phyloP scores from a whole-genome alignment of 1,140 invertebrate genomes.

The Himalopsyche phryganea region DNA sequence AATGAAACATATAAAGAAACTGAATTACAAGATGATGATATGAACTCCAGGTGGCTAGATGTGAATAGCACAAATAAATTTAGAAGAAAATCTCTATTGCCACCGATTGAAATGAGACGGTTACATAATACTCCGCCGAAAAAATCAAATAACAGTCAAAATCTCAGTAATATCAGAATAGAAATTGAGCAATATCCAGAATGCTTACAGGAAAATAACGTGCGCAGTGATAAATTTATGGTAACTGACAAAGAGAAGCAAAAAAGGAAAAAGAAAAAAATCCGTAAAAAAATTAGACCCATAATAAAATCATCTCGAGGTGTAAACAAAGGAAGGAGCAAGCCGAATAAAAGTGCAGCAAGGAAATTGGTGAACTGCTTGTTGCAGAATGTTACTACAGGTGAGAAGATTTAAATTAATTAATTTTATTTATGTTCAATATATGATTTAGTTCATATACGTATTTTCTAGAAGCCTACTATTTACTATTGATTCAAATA shows the following conservation, averaged over 20 bases:
- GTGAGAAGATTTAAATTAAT: slow-evolving; percentile 15
- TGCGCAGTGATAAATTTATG: background rate
- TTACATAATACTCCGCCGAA: slow-evolving; percentile 4
- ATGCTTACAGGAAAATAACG: slow-evolving; percentile 1
- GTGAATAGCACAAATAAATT: slow-evolving; percentile 13
- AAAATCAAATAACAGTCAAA: background rate
- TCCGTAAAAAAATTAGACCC: background rate
- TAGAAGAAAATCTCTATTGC: slow-evolving; percentile 21
- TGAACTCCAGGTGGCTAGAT: slow-evolving; percentile 5
- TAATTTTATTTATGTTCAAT: too few species aligned
- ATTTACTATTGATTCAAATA: too few species aligned
- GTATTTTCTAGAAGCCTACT: too few species aligned
- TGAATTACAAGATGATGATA: background rate
- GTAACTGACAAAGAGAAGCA: background rate
- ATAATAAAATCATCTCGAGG: slow-evolving; percentile 27
- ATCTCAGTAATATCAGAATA: background rate
- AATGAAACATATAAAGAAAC: slow-evolving; percentile 1
- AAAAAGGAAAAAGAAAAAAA: background rate
- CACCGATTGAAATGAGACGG: slow-evolving; percentile 22
- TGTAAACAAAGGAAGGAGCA: slow-evolving; percentile 29
- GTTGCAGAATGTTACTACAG: slow-evolving; percentile 25
- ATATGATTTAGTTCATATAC: too few species aligned
- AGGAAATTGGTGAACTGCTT: slow-evolving; percentile 29
- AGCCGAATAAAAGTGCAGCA: slow-evolving; percentile 29
- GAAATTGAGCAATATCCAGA: background rate